Evolutionary conservation across 2,797 vertebrate species (phyloP), one percentile per base, ranked within the genome.

Genomic region (Anguilla megastoma): DNA sequence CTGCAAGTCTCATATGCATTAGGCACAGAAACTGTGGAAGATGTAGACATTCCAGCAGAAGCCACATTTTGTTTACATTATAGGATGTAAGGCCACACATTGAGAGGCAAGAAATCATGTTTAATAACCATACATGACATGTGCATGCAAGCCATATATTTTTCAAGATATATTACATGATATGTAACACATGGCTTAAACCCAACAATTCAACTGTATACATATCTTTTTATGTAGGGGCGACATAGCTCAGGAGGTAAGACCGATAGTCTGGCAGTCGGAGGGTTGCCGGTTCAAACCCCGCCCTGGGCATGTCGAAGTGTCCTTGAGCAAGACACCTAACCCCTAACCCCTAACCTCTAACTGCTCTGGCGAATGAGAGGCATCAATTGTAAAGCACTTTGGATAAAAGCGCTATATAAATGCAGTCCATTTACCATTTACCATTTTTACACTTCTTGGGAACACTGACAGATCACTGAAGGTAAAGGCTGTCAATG

Each of bases 401-500:
- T n/a, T n/a, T n/a, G n/a, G n/a, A n/a, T n/a, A n/a, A n/a, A n/a
- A n/a, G n/a, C n/a, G n/a, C n/a, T n/a, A n/a, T n/a, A n/a, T n/a
- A n/a, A n/a, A n/a, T n/a, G n/a, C n/a, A n/a, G n/a, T n/a, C n/a
- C n/a, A n/a, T n/a, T n/a, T n/a, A n/a, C n/a, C n/a, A n/a, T n/a
- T n/a, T n/a, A n/a, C n/a, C n/a, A n/a, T n/a, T n/a, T n/a, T 85
- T n/a, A 63, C 52, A 50, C 66, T 7, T 84, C 6, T 10, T 76
- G 71, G 63, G 56, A 86, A 88, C 76, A 83, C 86, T 45, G 76
- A 74, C 79, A 45, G 30, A 30, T 58, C 85, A 58, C 16, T 63
- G 63, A 5, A n/a, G 27, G 27, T 36, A 66, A 60, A 5, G n/a
- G n/a, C 0, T 33, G 66, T 21, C 36, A n/a, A 80, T 41, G 30